Base-by-base conservation (phyloP, 2,797 vertebrate genomes). In the Furcifer pardalis region DNA sequence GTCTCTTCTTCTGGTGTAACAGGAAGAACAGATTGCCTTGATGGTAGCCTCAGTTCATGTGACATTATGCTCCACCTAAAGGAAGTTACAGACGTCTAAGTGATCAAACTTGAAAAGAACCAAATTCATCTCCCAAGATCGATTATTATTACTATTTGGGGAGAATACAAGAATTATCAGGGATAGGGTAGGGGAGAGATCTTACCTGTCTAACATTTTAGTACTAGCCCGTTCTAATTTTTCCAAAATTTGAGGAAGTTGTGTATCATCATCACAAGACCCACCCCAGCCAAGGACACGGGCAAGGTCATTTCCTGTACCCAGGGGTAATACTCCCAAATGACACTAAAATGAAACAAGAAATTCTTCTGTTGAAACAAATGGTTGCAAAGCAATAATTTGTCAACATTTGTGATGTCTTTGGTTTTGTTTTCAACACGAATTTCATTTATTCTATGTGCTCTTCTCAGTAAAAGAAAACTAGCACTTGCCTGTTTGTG, bases 21-120 rank as follows among this genome's bases (percentile, higher is more conserved):
- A 32, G 98, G 97, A 94, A 97, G 97, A 94, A 98, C 96, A 93
- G 96, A 95, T 72, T 97, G 95, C 94, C 99, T 98, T 85, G 97
- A 93, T 81, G 98, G 98, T 93, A 99, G 96, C 96, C 99, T 99
- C 87, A 99, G 97, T 95, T 99, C 98, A 88, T 99, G 99, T 4
- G 98, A 99, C 98, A 99, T 99, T 95, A 99, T 99, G 95, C 98
- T 99, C 98, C 98, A 99, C 93, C 98, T 98, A 89, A 90, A 93
- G 91, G 88, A 85, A 93, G 82, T 35, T 63, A 86, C 87, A 82
- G 44, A 5, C 79, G 84, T 89, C 62, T 68, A 85, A 40, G 44
- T 49, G 23, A 49, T 81, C 83, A 78, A 10, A 83, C 42, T 21
- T 87, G 52, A 74, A 87, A 60, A 76, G 23, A 6, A 42, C 81